These are phyloP conservation scores for Amphipoea oculea DNA, from an alignment of 2,888 invertebrate genomes.

Conservation along the genomic window DNA sequence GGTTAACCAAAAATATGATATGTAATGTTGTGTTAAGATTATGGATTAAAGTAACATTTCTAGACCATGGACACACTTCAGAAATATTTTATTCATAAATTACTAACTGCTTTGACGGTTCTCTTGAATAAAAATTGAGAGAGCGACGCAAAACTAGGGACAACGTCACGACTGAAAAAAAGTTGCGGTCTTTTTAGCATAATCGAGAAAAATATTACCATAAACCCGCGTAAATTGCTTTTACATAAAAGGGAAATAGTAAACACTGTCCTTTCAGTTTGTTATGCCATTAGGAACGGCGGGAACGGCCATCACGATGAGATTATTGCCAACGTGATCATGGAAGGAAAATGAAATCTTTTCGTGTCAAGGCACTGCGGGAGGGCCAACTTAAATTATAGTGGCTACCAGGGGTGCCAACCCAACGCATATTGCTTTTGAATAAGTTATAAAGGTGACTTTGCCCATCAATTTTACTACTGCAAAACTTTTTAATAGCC, in stretches of 20 bases:
- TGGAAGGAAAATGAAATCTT: slow-evolving; percentile 25
- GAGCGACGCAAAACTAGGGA: slow-evolving; percentile 16
- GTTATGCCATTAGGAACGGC: slow-evolving; percentile 37
- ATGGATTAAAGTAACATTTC: slow-evolving; percentile 21
- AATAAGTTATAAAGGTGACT: slow-evolving; percentile 40
- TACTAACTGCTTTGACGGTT: slow-evolving; percentile 31
- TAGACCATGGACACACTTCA: slow-evolving; percentile 14
- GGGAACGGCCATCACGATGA: slow-evolving; percentile 27
- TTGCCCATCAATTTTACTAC: slow-evolving; percentile 30
- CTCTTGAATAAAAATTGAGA: slow-evolving; percentile 48
- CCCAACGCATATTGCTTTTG: slow-evolving; percentile 24
- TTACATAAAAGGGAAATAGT: slow-evolving; percentile 52
- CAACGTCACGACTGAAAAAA: slow-evolving; percentile 39
- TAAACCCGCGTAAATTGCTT: slow-evolving; percentile 61
- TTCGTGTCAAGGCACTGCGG: slow-evolving; percentile 13
- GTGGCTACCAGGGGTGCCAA: slow-evolving; percentile 24
- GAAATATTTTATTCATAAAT: slow-evolving; percentile 45
- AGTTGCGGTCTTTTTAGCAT: slow-evolving; percentile 46
- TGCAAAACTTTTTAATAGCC: slow-evolving; percentile 48
- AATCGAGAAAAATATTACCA: slow-evolving; percentile 56
- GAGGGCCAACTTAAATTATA: slow-evolving; percentile 17
- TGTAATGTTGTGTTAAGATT: slow-evolving; percentile 28
- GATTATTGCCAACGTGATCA: slow-evolving; percentile 31
- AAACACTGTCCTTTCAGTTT: slow-evolving; percentile 43
- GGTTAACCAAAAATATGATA: slow-evolving; percentile 6